A percentile compares a stretch with the other conserved stretches of the same genome.
Conservation (phyloP, 2,888 invertebrate genomes). For the Ochropacha duplaris region DNA sequence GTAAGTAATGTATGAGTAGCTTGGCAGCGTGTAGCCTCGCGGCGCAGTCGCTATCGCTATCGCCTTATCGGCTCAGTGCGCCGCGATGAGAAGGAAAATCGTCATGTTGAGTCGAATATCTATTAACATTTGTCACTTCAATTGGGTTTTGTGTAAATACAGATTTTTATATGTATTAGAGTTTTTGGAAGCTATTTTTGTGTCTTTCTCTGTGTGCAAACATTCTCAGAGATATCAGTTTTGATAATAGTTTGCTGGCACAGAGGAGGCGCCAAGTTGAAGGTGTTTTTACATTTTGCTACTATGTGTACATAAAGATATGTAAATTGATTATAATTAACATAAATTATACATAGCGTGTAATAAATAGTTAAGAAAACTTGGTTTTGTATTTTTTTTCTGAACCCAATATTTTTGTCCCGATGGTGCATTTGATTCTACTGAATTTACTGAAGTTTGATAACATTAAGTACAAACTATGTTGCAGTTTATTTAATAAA, state of each 20-base stretch:
- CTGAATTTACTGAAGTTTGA: no score
- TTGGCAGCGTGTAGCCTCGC: background rate
- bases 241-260: conserved; percentile 8
- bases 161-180: conserved; percentile 58
- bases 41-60: background rate
- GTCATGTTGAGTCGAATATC: conserved; percentile 3
- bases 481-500: conserved; percentile 32
- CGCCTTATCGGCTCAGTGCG: no score
- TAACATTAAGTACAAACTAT: no score
- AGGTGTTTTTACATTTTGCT: conserved; percentile 73
- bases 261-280: conserved; percentile 20
- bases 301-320: conserved; percentile 77
- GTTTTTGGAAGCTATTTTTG: conserved; percentile 54
- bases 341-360: conserved; percentile 77
- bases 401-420: background rate
- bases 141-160: conserved; percentile 62
- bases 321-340: conserved; percentile 75
- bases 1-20: conserved; percentile 13
- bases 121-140: conserved; percentile 11
- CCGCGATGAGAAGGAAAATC: background rate
- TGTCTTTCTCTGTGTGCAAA: conserved; percentile 25
- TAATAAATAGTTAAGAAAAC: conserved; percentile 79
- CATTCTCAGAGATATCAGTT: background rate
- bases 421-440: background rate
- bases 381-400: conserved; percentile 31